These are phyloP conservation scores for Heterodera carotae DNA, from an alignment of 1,140 invertebrate species.

Conservation along the genomic window DNA sequence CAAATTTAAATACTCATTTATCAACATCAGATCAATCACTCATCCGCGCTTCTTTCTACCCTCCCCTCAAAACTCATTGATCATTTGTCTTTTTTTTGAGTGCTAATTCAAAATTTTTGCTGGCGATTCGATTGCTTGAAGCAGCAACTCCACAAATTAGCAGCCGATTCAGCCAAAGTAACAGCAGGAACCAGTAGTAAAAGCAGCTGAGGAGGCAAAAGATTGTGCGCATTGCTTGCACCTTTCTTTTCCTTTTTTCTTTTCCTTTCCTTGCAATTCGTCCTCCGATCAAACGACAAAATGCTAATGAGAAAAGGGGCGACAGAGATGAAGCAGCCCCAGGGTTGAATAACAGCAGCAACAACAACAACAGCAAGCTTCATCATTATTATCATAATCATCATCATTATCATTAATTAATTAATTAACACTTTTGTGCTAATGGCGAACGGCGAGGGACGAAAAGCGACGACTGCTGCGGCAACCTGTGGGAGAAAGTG, in stretches of 20 bases:
- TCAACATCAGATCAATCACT: no score
- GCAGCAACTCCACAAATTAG: background rate
- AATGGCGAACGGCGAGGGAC: background rate
- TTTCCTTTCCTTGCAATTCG: no score
- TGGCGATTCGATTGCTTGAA: background rate
- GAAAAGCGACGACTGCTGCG: background rate
- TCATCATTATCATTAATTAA: no score
- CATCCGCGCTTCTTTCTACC: background rate
- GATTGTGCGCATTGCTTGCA: background rate
- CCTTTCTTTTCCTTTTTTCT: background rate
- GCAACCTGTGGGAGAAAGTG: background rate
- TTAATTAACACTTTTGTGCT: no score
- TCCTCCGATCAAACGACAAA: background rate
- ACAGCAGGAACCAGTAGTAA: slow-evolving; percentile 1
- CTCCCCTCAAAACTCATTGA: background rate
- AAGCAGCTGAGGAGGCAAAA: background rate
- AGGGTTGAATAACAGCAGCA: background rate
- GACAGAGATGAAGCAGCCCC: background rate
- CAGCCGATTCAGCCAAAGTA: background rate
- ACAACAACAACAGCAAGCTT: background rate
- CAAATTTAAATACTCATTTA: no score
- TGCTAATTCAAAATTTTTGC: background rate
- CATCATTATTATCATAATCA: no score
- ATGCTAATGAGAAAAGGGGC: background rate
- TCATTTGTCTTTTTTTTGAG: background rate